Conservation (phyloP, 1,140 invertebrate species). For the Ectropis grisescens region DNA sequence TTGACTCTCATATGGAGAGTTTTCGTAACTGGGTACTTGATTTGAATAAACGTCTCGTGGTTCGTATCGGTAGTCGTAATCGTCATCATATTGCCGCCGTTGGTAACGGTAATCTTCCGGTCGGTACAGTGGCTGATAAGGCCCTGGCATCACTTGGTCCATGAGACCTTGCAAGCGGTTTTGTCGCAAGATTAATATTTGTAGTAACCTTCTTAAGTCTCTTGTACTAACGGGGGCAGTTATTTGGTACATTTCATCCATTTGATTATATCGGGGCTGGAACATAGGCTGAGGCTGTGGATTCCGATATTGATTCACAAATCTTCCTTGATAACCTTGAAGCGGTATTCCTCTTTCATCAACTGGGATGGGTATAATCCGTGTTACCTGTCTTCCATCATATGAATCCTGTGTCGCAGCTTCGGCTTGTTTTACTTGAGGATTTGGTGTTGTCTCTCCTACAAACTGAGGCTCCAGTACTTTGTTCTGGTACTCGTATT, state of each 20-base stretch:
- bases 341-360: conserved; percentile 54
- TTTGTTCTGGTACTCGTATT: conserved; percentile 57
- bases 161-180: conserved; percentile 68
- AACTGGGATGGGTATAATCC: conserved; percentile 47
- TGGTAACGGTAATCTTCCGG: conserved; percentile 35
- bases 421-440: conserved; percentile 30
- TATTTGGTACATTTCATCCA: conserved; percentile 46
- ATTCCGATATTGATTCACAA: conserved; percentile 41
- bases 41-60: conserved; percentile 37
- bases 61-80: conserved; percentile 49
- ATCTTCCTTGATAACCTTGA: conserved; percentile 46
- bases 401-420: conserved; percentile 26
- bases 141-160: conserved; percentile 55
- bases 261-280: conserved; percentile 35
- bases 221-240: conserved; percentile 70
- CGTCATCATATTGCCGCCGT: conserved; percentile 44
- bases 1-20: conserved; percentile 58
- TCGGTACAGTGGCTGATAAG: conserved; percentile 42
- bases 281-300: conserved; percentile 22
- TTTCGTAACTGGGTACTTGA: conserved; percentile 44
- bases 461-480: conserved; percentile 56
- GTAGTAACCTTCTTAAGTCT: conserved; percentile 71
- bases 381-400: conserved; percentile 34
- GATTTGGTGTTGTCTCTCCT: conserved; percentile 34
- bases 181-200: conserved; percentile 71